phyloP scores from a whole-genome alignment of 2,888 invertebrate species.

The Caenorhabditis drosophilae region DNA sequence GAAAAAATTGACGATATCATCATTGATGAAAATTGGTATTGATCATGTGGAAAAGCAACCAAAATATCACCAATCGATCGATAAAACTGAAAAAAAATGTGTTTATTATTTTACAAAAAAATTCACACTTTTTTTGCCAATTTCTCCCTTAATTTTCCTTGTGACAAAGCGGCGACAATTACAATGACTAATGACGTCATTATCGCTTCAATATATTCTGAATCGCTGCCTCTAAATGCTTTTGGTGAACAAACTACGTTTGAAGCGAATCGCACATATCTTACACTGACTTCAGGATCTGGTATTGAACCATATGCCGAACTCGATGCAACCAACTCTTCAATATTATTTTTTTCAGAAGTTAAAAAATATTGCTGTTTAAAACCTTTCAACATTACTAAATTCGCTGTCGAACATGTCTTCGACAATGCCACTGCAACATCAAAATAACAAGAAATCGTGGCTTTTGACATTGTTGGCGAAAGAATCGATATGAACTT shows the following conservation, averaged over 20 bases:
- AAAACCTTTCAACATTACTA: slow-evolving; percentile 7
- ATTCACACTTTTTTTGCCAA: background rate
- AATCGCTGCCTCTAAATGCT: slow-evolving; percentile 6
- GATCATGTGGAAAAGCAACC: slow-evolving; percentile 15
- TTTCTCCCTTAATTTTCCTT: background rate
- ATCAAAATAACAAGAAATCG: slow-evolving; percentile 15
- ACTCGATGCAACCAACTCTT: slow-evolving; percentile 6
- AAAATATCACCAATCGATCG: slow-evolving; percentile 30
- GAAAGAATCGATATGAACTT: slow-evolving; percentile 5
- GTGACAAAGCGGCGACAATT: slow-evolving; percentile 4
- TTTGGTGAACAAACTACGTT: slow-evolving; percentile 14
- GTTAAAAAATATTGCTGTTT: background rate
- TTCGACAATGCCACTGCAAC: slow-evolving; percentile 11
- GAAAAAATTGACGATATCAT: slow-evolving; percentile 19
- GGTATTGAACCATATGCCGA: slow-evolving; percentile 16
- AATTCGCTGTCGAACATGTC: slow-evolving; percentile 12
- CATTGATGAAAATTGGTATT: slow-evolving; percentile 16
- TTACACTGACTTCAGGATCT: slow-evolving; percentile 17
- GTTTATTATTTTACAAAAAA: background rate
- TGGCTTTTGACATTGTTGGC: slow-evolving; percentile 6
- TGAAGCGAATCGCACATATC: slow-evolving; percentile 22
- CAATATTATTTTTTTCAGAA: background rate
- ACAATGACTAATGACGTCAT: slow-evolving; percentile 20
- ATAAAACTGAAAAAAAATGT: slow-evolving; percentile 22
- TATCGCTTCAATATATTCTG: slow-evolving; percentile 9